Conservation (phyloP, 2,797 vertebrate genomes). For the Scyliorhinus canicula region DNA sequence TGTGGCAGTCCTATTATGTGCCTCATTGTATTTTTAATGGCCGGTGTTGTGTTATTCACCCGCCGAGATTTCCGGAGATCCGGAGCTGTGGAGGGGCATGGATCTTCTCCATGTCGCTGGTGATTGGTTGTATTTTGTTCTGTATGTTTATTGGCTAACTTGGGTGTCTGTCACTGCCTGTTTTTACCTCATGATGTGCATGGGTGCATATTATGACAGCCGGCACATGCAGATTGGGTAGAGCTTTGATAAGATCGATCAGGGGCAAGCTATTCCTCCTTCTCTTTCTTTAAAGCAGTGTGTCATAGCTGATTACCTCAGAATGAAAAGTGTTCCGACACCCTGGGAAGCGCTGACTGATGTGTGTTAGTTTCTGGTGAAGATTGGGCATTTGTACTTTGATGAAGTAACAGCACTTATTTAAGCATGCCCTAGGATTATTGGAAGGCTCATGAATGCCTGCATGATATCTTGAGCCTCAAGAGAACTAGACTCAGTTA, state of each 20-base stretch:
- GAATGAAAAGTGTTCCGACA: neutral
- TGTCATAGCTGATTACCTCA: neutral
- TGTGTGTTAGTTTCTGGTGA: neutral
- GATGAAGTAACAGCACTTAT: neutral
- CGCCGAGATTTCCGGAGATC: too few species aligned
- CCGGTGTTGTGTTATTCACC: too few species aligned
- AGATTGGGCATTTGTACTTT: conserved; percentile 16
- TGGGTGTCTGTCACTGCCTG: too few species aligned
- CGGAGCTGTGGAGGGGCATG: too few species aligned
- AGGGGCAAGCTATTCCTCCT: neutral
- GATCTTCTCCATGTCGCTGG: too few species aligned
- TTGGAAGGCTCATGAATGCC: neutral
- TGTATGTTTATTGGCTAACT: too few species aligned
- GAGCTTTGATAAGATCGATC: neutral
- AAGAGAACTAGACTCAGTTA: neutral
- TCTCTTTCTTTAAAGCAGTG: neutral
- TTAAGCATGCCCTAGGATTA: neutral
- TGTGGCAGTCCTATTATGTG: neutral
- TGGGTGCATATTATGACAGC: too few species aligned
- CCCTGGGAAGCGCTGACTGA: neutral
- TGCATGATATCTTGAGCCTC: neutral
- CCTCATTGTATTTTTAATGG: neutral
- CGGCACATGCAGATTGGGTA: neutral
- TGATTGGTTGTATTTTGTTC: too few species aligned
- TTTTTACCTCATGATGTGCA: too few species aligned